phyloP scores from a whole-genome alignment of 2,113 vertebrate genomes.

The Gymnogyps californianus region DNA sequence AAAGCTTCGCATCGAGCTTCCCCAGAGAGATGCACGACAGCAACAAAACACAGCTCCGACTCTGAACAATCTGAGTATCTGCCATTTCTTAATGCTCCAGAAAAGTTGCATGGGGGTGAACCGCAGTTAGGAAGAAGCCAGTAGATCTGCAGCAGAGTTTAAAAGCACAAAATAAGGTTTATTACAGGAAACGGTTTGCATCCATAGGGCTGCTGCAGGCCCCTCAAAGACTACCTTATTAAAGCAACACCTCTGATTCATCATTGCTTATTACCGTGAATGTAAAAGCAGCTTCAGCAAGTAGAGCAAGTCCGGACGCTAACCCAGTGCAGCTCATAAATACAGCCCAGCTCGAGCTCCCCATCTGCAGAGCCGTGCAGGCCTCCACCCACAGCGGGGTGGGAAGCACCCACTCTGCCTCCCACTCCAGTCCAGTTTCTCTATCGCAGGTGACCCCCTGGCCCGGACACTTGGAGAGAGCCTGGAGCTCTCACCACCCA shows the following conservation, averaged over 20 bases:
- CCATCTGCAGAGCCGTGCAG: neutral
- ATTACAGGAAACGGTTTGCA: neutral
- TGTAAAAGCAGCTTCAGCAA: neutral
- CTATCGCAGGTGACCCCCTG: neutral
- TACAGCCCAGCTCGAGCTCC: neutral
- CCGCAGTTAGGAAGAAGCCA: rapidly evolving
- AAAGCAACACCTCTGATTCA: neutral
- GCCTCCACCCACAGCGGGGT: rapidly evolving
- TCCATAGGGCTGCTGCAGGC: neutral
- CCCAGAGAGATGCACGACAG: rapidly evolving
- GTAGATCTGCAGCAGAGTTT: neutral
- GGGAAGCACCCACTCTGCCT: neutral
- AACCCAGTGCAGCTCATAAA: neutral
- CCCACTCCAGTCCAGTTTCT: rapidly evolving
- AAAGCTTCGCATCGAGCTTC: neutral
- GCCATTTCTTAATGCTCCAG: neutral
- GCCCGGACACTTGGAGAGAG: neutral
- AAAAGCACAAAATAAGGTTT: neutral
- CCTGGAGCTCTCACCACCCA: neutral
- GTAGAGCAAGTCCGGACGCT: neutral
- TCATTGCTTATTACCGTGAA: neutral
- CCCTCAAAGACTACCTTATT: neutral
- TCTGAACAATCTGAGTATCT: neutral
- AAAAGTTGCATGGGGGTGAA: neutral
- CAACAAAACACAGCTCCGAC: neutral